Percentiles rank a stretch among this genome's conserved stretches.
phyloP scores from a whole-genome alignment of 2,888 invertebrate species.

The Hydrotaea diabolus region DNA sequence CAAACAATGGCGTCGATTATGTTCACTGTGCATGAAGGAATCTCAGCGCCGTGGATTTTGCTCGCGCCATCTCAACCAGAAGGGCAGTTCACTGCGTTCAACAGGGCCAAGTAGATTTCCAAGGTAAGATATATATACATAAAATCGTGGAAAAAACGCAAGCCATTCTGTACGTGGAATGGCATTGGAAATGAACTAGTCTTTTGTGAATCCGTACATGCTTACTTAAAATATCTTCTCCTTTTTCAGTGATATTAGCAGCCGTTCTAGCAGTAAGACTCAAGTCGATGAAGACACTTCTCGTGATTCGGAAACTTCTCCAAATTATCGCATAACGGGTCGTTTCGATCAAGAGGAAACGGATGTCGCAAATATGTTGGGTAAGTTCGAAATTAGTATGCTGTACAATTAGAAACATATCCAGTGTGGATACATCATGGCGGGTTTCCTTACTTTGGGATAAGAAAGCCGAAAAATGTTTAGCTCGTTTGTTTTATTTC shows the following conservation, averaged over 20 bases:
- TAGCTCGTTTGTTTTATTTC: too few species aligned
- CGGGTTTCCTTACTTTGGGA: too few species aligned
- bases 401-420: background rate
- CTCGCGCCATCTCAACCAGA: constrained; percentile 96
- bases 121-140: constrained; percentile 72
- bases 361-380: constrained; percentile 97
- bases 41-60: constrained; percentile 98
- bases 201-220: too few species aligned
- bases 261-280: constrained; percentile 81
- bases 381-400: constrained; percentile 81
- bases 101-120: constrained; percentile 79
- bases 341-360: constrained; percentile 96
- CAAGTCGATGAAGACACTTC: constrained; percentile 92
- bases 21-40: constrained; percentile 97
- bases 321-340: constrained; percentile 91
- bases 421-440: background rate
- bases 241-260: constrained; percentile 77
- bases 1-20: constrained; percentile 98
- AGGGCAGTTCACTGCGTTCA: constrained; percentile 83
- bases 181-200: too few species aligned
- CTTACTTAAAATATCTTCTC: background rate
- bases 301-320: constrained; percentile 92
- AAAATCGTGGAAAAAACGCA: too few species aligned
- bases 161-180: too few species aligned
- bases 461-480: too few species aligned